Base-by-base conservation (phyloP, 2,888 invertebrate species). In the Dorcus parallelipipedus region DNA sequence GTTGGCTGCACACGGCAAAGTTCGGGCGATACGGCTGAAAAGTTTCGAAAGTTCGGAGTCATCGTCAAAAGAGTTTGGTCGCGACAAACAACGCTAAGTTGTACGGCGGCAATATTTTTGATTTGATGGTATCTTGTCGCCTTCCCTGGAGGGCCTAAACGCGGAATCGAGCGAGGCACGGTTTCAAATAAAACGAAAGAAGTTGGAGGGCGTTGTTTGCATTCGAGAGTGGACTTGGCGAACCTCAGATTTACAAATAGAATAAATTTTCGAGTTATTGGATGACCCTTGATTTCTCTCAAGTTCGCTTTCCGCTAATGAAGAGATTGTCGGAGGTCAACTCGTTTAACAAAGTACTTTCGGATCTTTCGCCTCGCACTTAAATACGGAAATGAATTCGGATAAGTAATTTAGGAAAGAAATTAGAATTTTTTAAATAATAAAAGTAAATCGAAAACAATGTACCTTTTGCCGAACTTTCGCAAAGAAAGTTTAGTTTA, bases 211-310 rank as follows among this genome's bases (percentile, higher is more conserved):
- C 62, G 62, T 65, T 63, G 63, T 65, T 65, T 65, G 63, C 65
- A 65, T 65, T 65, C 65, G 61, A 58, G 59, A 65, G 65, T 64
- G 65, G 62, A 62, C 65, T 58, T 57, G 62, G 53, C 59, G 57
- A 64, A 56, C 58, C 62, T 62, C 59, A 60, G 65, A 64, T 65
- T 65, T 65, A 62, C 63, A 64, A 65, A 65, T 62, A 60, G 60
- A 64, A 65, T 64, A 65, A 65, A 65, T 63, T 62, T 60, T 55
- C 51, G 58, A 63, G 57, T 59, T 63, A 62, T 63, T 48, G 41
- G 56, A 20, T 20, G 45, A 9, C 17, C 20, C 14, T 10, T 23
- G 14, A 20, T 20, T 45, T 20, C 45, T 20, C 9, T 14, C 14
- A 45, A 9, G 26, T 20, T 20, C 14, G 45, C 45, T 20, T 20